These are phyloP conservation scores for Trachops cirrhosus DNA, from an alignment of 2,797 vertebrate species.

Conservation along the genomic window DNA sequence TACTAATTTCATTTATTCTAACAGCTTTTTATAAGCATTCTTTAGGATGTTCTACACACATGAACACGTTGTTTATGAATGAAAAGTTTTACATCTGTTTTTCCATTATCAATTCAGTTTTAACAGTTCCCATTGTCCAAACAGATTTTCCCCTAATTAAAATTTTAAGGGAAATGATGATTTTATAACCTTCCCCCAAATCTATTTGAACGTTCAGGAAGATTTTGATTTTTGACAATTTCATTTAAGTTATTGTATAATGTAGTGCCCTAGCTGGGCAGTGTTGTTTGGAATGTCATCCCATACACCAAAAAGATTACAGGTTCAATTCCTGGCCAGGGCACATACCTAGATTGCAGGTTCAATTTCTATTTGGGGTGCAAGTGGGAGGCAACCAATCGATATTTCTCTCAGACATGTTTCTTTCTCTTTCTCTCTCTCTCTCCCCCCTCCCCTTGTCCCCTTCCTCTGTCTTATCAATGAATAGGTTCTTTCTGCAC, in stretches of 20 bases:
- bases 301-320: too few relatives aligned
- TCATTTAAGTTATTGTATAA: not conserved
- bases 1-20: not conserved
- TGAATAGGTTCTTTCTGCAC: too few relatives aligned
- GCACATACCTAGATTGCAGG: too few relatives aligned
- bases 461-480: too few relatives aligned
- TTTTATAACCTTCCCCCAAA: not conserved
- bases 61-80: not conserved
- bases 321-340: too few relatives aligned
- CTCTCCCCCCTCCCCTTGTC: too few relatives aligned
- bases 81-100: not conserved
- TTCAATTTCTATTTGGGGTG: too few relatives aligned
- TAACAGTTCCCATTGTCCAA: not conserved
- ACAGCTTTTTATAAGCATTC: not conserved
- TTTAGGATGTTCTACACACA: not conserved
- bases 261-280: not conserved
- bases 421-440: too few relatives aligned
- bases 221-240: not conserved
- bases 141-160: not conserved
- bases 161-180: not conserved
- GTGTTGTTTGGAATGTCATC: too few relatives aligned
- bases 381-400: too few relatives aligned
- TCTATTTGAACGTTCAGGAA: not conserved
- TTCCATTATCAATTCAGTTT: not conserved
- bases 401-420: too few relatives aligned